These are phyloP conservation scores for Hystrix brachyura DNA, from an alignment of 2,113 vertebrate genomes.

Conservation along the genomic window DNA sequence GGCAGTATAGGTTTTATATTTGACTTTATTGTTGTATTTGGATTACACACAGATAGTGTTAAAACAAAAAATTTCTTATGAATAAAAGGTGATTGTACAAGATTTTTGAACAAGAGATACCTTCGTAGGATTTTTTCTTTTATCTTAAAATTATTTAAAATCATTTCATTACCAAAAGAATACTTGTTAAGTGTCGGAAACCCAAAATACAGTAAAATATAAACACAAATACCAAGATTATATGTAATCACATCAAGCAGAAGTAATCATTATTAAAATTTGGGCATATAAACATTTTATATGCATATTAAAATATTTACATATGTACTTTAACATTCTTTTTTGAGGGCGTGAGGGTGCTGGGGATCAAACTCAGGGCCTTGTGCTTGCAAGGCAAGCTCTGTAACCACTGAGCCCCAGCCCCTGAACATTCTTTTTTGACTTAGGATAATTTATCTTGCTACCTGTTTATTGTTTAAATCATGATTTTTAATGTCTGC, in stretches of 20 bases:
- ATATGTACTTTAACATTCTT: neutral
- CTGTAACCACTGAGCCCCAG: no score
- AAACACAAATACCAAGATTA: neutral
- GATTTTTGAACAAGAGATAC: neutral
- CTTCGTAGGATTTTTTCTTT: neutral
- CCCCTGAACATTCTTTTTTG: constrained; percentile 2
- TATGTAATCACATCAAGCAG: neutral
- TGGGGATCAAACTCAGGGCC: no score
- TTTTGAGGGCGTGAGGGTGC: no score
- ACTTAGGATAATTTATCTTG: neutral
- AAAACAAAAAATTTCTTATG: constrained; percentile 50
- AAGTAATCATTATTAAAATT: neutral
- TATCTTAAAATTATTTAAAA: constrained; percentile 22
- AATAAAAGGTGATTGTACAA: constrained; percentile 5
- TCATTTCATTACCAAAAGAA: neutral
- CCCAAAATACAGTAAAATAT: constrained; percentile 9
- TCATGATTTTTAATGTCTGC: neutral
- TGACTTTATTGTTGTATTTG: constrained; percentile 54
- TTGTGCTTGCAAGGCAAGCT: no score
- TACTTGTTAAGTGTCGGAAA: neutral
- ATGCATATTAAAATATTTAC: neutral
- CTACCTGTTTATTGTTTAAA: neutral
- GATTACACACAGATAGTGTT: constrained; percentile 28
- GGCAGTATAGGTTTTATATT: neutral
- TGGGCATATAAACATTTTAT: neutral